Base-by-base conservation (phyloP, 2,888 invertebrate species). In the Sminthurinus aureus region DNA sequence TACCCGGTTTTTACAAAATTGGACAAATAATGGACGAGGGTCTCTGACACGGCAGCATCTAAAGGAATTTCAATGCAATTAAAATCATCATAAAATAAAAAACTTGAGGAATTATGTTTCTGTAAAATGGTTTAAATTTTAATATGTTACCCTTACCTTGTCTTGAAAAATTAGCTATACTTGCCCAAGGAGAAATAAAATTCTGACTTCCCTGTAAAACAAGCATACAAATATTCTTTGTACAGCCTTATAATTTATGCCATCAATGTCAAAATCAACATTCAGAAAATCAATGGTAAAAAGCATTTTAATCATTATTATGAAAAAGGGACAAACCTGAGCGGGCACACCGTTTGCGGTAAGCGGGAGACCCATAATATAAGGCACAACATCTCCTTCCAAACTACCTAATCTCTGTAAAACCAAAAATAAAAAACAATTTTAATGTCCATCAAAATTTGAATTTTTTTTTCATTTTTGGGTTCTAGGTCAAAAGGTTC, bases 1-100 rank as follows among this genome's bases (percentile, higher is more conserved):
- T 92, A 97, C 97, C 95, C 95, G 84, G 93, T 94, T 91, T 95
- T 95, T 69, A 94, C 95, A 90, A 96, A 95, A 89, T 95, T 95
- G 74, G 95, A 94, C 89, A 95, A 92, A 89, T 95, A 93, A 85
- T 94, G 93, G 86, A 95, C 93, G 1, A 94, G 92, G 0, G 94
- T 93, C 89, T 95, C 95, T 0, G 95, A 93, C n/a, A 95, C 94
- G 11, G 93, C 93, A 89, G 93, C 93, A 90, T 96, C 95, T 58
- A 58, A 2, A 18, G n/a, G n/a, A n/a, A n/a, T n/a, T n/a, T n/a
- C n/a, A n/a, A n/a, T n/a, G n/a, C n/a, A n/a, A n/a, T n/a, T n/a
- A n/a, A n/a, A n/a, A n/a, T n/a, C n/a, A n/a, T n/a, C n/a, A n/a
- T n/a, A n/a, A n/a, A n/a, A n/a, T n/a, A n/a, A n/a, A n/a, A n/a